Evolutionary conservation across 2,113 vertebrate species (phyloP).

Genomic region (Upupa epops): DNA sequence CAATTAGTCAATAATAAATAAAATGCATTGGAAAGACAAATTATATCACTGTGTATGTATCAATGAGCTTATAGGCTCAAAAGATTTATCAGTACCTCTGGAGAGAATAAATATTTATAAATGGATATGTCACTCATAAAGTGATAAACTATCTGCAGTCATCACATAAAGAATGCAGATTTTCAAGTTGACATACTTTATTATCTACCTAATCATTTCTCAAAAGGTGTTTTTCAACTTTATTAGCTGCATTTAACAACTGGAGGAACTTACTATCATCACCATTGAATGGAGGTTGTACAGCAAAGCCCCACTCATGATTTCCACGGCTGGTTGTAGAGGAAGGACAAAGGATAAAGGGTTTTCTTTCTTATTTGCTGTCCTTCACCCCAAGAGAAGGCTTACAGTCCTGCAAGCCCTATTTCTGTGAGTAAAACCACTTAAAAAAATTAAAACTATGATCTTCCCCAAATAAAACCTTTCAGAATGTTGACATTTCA

Average conservation of each 20-base stretch:
- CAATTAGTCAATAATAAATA: slow-evolving; percentile 78
- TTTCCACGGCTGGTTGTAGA: not conserved
- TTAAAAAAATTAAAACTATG: not conserved
- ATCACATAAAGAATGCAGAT: slow-evolving; percentile 64
- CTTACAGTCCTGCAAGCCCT: not conserved
- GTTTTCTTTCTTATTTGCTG: not conserved
- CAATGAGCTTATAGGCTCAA: slow-evolving; percentile 66
- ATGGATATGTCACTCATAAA: slow-evolving; percentile 59
- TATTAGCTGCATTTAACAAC: slow-evolving; percentile 60
- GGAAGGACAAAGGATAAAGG: not conserved
- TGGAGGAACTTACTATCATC: slow-evolving; percentile 35
- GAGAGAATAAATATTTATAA: slow-evolving; percentile 75
- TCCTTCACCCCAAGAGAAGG: not conserved
- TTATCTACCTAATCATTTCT: slow-evolving; percentile 70
- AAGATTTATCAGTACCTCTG: slow-evolving; percentile 72
- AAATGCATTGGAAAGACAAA: slow-evolving; percentile 68
- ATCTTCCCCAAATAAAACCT: not conserved
- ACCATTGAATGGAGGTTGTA: not conserved
- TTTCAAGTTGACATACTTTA: slow-evolving; percentile 65
- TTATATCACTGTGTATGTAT: slow-evolving; percentile 55
- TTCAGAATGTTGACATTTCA: not conserved
- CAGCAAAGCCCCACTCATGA: not conserved
- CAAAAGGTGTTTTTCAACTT: slow-evolving; percentile 67
- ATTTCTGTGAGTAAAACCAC: not conserved
- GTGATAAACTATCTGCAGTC: slow-evolving; percentile 66